phyloP scores from a whole-genome alignment of 2,113 vertebrate species.

The Nothocercus nigrocapillus region DNA sequence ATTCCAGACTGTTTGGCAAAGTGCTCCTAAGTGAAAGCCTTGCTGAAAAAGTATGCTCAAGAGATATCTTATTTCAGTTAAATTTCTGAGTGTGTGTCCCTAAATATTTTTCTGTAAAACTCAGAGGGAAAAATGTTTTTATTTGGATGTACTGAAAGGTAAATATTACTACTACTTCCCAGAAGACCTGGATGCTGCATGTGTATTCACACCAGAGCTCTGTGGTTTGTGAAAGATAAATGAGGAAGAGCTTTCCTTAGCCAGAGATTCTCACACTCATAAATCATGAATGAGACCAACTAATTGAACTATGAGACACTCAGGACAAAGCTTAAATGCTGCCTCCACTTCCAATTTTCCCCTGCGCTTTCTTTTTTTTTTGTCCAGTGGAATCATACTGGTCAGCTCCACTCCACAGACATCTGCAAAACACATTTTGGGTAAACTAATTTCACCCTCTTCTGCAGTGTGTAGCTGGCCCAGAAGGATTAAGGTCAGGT shows the following conservation, averaged over 20 bases:
- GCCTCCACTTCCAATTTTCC: neutral
- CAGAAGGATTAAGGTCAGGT: neutral
- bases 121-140: neutral
- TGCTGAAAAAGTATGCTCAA: neutral
- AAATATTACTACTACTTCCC: neutral
- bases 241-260: neutral
- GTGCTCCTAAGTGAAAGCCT: neutral
- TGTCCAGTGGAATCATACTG: neutral
- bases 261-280: neutral
- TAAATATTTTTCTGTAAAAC: neutral
- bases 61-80: neutral
- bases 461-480: neutral
- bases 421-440: neutral
- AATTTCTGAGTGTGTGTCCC: neutral
- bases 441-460: neutral
- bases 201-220: neutral
- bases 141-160: neutral
- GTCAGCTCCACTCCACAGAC: neutral
- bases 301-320: neutral
- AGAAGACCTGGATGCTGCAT: neutral
- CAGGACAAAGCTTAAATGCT: neutral
- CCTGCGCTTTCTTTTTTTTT: no score
- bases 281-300: neutral
- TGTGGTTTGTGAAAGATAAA: neutral
- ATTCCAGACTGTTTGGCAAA: neutral